Percentiles rank a stretch among this genome's conserved stretches.
Conservation (phyloP, 2,113 vertebrate species). For the Varanus komodoensis region DNA sequence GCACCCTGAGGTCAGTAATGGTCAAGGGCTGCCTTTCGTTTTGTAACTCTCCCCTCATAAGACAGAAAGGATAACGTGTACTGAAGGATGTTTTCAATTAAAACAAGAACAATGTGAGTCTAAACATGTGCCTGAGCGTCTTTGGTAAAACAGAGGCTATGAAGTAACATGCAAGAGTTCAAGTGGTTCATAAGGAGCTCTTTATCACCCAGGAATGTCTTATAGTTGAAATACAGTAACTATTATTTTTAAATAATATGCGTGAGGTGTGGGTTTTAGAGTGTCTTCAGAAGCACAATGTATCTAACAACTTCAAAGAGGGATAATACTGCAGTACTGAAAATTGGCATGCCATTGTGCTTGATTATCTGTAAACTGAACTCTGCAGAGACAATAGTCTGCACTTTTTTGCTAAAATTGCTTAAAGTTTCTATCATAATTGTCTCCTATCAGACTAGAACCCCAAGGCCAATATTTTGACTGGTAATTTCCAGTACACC, state of each 20-base stretch:
- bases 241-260: constrained; percentile 7
- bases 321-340: constrained; percentile 5
- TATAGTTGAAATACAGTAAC: not conserved
- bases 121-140: constrained; percentile 1
- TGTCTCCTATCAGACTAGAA: not conserved
- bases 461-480: not conserved
- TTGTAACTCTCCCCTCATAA: constrained; percentile 1
- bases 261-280: not conserved
- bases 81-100: constrained; percentile 32
- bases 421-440: not conserved
- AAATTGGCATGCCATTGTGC: constrained; percentile 24
- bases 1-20: not conserved
- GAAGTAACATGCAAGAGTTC: constrained; percentile 1
- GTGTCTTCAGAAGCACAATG: not conserved
- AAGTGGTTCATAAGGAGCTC: not conserved
- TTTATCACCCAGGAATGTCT: not conserved
- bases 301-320: constrained; percentile 13
- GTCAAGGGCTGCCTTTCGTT: not conserved
- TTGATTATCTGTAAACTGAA: constrained; percentile 32
- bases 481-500: not conserved
- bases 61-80: constrained; percentile 11
- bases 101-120: constrained; percentile 23
- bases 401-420: not conserved
- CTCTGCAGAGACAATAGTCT: not conserved
- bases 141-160: not conserved